Evolutionary conservation across 2,888 invertebrate genomes (phyloP).

Genomic region (Rhamphomyia laevipes): DNA sequence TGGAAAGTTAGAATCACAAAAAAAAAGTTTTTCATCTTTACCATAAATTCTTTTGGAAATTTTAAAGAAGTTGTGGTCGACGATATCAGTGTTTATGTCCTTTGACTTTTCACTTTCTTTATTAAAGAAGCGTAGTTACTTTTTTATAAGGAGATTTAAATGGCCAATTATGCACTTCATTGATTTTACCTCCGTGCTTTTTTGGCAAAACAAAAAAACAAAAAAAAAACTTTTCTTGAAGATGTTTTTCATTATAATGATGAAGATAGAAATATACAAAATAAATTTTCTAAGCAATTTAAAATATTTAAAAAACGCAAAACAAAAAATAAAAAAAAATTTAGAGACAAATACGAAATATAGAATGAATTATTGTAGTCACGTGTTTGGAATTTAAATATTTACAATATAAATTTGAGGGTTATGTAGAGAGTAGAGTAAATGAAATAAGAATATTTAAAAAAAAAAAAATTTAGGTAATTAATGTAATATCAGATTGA

Average conservation of each 20-base stretch:
- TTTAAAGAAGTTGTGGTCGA: too few relatives aligned
- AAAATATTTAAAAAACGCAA: too few relatives aligned
- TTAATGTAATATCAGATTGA: too few relatives aligned
- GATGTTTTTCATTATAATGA: conserved; percentile 10
- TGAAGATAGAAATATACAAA: conserved; percentile 1
- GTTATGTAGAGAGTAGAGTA: too few relatives aligned
- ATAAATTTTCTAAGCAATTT: not conserved
- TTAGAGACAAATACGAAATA: not conserved
- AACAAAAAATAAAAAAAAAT: not conserved
- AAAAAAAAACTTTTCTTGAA: conserved; percentile 5
- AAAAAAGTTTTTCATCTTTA: too few relatives aligned
- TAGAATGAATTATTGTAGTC: conserved; percentile 10
- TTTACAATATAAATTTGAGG: conserved; percentile 15
- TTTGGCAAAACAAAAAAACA: conserved; percentile 15
- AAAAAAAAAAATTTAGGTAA: too few relatives aligned
- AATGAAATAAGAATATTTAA: too few relatives aligned
- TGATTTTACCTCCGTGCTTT: conserved; percentile 21
- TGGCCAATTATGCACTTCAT: conserved; percentile 31
- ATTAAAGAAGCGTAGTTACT: not conserved
- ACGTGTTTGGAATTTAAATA: conserved; percentile 13
- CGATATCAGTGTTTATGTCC: too few relatives aligned
- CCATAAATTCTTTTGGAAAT: too few relatives aligned
- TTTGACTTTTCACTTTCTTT: too few relatives aligned
- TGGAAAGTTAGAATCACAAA: too few relatives aligned
- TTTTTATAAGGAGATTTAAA: conserved; percentile 14